Evolutionary conservation across 2,888 invertebrate species (phyloP).

Genomic region (Theretra japonica): DNA sequence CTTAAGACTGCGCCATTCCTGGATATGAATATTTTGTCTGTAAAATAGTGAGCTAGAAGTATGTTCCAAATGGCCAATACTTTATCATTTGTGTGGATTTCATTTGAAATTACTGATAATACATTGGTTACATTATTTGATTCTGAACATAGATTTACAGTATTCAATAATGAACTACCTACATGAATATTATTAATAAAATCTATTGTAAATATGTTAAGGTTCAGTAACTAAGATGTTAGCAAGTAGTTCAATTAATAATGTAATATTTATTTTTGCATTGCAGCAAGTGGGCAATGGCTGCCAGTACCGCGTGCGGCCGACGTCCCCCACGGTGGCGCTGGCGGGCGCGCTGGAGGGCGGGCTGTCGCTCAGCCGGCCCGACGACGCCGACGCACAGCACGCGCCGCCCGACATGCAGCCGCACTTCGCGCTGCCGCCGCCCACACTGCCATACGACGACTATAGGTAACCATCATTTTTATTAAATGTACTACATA

Average conservation of each 20-base stretch:
- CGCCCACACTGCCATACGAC: conserved; percentile 64
- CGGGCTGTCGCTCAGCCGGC: conserved; percentile 40
- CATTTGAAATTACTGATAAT: no score
- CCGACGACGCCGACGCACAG: conserved; percentile 39
- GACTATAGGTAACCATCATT: conserved; percentile 60
- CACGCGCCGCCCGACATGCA: conserved; percentile 56
- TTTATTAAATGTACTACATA: no score
- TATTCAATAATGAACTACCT: no score
- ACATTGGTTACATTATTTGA: no score
- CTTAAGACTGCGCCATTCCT: no score
- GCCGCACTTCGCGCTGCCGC: conserved; percentile 67
- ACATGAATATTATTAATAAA: no score
- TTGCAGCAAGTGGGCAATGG: conserved; percentile 51
- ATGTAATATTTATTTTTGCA: background rate
- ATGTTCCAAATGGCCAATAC: no score
- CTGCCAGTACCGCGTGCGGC: conserved; percentile 68
- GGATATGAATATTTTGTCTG: no score
- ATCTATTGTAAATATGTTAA: no score
- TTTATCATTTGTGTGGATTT: no score
- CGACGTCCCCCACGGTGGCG: conserved; percentile 57
- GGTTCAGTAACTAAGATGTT: background rate
- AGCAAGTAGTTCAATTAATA: background rate
- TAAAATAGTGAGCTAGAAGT: no score
- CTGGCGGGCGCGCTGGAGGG: conserved; percentile 42
- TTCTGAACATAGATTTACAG: no score